Conservation (phyloP, 2,888 invertebrate species). For the Julus scandinavius region DNA sequence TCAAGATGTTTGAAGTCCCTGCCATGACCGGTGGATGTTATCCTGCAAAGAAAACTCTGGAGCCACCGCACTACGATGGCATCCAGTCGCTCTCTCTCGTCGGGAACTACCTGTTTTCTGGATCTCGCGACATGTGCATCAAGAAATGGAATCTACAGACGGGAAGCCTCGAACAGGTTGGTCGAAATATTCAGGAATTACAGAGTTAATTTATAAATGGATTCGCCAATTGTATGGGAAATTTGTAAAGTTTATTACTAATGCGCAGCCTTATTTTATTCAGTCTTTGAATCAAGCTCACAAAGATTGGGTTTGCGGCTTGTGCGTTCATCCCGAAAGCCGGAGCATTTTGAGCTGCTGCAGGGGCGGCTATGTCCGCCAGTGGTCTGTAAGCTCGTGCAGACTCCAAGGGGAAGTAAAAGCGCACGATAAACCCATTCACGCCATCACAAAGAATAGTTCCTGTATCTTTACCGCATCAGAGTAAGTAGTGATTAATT, state of each 20-base stretch:
- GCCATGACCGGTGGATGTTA: conserved; percentile 68
- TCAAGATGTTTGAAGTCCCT: conserved; percentile 72
- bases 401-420: conserved; percentile 74
- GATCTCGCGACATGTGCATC: conserved; percentile 85
- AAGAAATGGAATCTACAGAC: conserved; percentile 80
- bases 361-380: conserved; percentile 78
- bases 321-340: conserved; percentile 71
- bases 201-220: too few relatives aligned
- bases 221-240: too few relatives aligned
- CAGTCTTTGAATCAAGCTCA: conserved; percentile 83
- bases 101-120: conserved; percentile 79
- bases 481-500: conserved; percentile 71
- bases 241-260: background rate
- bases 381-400: conserved; percentile 79
- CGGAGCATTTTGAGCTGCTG: conserved; percentile 78
- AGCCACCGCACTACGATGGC: conserved; percentile 91
- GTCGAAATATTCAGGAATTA: background rate
- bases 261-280: conserved; percentile 55
- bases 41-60: conserved; percentile 74
- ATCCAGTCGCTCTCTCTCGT: conserved; percentile 80
- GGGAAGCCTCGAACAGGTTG: conserved; percentile 66
- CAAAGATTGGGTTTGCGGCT: conserved; percentile 86
- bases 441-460: conserved; percentile 75
- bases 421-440: conserved; percentile 76
- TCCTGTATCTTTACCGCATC: conserved; percentile 81